These are phyloP conservation scores for Halcyon smyrnensis DNA, from an alignment of 2,797 vertebrate species.

Conservation along the genomic window DNA sequence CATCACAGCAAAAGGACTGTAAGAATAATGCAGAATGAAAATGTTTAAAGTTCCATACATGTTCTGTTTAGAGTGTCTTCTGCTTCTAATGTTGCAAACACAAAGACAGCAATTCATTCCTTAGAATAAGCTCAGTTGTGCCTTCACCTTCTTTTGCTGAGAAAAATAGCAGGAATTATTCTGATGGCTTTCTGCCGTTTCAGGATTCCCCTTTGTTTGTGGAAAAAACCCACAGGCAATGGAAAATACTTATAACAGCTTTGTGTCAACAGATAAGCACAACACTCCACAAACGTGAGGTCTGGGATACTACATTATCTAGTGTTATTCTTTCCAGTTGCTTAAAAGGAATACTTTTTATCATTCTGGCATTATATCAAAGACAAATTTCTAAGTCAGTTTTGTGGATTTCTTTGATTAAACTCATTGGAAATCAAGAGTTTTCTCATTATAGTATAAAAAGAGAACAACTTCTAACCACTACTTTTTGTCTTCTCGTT, in stretches of 20 bases:
- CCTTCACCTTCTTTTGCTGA: neutral
- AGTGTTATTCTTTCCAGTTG: neutral
- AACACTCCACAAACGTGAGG: neutral
- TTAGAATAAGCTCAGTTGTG: neutral
- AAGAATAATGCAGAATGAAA: neutral
- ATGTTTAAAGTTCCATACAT: neutral
- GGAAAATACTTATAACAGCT: rapidly evolving
- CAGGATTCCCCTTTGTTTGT: neutral
- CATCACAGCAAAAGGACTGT: neutral
- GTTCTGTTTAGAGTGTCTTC: neutral
- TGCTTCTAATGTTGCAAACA: neutral
- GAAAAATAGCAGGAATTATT: neutral
- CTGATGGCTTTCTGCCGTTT: neutral
- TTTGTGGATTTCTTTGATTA: neutral
- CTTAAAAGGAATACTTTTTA: neutral
- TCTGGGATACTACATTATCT: neutral
- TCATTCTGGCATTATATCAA: neutral
- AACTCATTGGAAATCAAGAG: neutral
- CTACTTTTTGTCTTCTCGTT: neutral
- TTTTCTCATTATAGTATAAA: neutral
- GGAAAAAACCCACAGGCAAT: neutral
- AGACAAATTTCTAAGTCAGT: neutral
- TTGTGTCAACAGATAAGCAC: neutral
- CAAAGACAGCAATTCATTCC: neutral
- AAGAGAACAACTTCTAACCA: neutral